Conservation (phyloP, 2,888 invertebrate species). For the Chaetogeoica ovagalla region DNA sequence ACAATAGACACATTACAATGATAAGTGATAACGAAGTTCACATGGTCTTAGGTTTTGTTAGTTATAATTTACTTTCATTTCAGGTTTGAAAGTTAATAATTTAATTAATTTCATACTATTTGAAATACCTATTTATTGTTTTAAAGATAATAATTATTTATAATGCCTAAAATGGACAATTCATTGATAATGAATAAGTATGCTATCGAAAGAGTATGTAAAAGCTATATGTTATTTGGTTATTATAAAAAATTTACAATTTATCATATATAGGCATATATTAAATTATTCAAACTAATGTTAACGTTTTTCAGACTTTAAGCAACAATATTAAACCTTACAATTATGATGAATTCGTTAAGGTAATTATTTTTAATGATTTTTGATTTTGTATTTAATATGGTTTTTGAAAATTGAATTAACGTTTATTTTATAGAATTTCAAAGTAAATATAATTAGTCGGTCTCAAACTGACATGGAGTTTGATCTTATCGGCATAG, state of each 20-base stretch:
- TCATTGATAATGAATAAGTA: constrained; percentile 43
- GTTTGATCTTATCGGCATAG: constrained; percentile 85
- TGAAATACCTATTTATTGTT: too few relatives aligned
- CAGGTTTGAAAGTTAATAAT: neutral
- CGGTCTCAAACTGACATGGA: constrained; percentile 68
- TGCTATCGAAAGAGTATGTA: constrained; percentile 42
- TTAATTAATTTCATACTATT: neutral
- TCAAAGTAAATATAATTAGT: constrained; percentile 43
- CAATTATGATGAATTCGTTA: constrained; percentile 41
- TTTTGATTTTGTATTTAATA: neutral
- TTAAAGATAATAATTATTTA: too few relatives aligned
- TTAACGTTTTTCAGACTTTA: constrained; percentile 25
- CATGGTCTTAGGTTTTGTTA: too few relatives aligned
- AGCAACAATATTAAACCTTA: constrained; percentile 38
- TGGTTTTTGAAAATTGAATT: neutral
- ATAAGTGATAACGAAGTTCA: too few relatives aligned
- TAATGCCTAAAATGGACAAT: constrained; percentile 23
- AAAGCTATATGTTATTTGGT: neutral
- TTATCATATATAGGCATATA: neutral
- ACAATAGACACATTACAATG: too few relatives aligned
- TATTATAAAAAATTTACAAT: neutral
- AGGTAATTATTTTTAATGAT: constrained; percentile 3
- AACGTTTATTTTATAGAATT: constrained; percentile 34
- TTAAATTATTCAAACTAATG: neutral
- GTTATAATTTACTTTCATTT: too few relatives aligned